phyloP scores from a whole-genome alignment of 37 sponge, comb jelly and placozoan genomes.

The Crambe crambe region DNA sequence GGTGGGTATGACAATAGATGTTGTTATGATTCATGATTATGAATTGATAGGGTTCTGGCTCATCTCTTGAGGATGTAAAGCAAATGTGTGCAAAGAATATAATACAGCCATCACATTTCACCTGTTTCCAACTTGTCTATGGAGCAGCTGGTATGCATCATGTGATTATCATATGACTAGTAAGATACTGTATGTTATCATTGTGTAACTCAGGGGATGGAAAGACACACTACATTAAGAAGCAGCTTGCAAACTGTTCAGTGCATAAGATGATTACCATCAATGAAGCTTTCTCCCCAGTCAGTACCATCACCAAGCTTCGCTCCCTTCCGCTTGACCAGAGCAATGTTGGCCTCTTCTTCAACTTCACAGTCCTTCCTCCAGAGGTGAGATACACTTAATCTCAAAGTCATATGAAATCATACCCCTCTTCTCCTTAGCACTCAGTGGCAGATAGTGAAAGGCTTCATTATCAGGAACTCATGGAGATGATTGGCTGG shows the following conservation, averaged over 20 bases:
- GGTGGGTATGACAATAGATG: conserved; percentile 16
- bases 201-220: conserved; percentile 71
- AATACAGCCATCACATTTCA: conserved; percentile 7
- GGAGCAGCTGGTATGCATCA: conserved; percentile 68
- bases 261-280: conserved; percentile 62
- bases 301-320: conserved; percentile 71
- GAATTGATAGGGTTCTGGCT: neutral
- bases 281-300: conserved; percentile 82
- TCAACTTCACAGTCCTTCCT: conserved; percentile 83
- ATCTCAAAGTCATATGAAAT: neutral
- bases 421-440: neutral
- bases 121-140: conserved; percentile 56
- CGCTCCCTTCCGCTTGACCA: conserved; percentile 39
- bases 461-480: conserved; percentile 24
- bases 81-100: neutral
- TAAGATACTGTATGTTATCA: neutral
- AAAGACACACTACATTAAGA: conserved; percentile 87
- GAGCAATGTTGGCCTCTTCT: conserved; percentile 65
- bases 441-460: conserved; percentile 53
- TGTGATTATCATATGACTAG: neutral
- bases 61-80: conserved; percentile 32
- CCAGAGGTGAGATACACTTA: conserved; percentile 42
- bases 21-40: neutral
- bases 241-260: conserved; percentile 39
- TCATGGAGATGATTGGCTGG: conserved; percentile 79